These are phyloP conservation scores for Cloeon dipterum DNA, from an alignment of 2,888 invertebrate genomes.

Conservation along the genomic window DNA sequence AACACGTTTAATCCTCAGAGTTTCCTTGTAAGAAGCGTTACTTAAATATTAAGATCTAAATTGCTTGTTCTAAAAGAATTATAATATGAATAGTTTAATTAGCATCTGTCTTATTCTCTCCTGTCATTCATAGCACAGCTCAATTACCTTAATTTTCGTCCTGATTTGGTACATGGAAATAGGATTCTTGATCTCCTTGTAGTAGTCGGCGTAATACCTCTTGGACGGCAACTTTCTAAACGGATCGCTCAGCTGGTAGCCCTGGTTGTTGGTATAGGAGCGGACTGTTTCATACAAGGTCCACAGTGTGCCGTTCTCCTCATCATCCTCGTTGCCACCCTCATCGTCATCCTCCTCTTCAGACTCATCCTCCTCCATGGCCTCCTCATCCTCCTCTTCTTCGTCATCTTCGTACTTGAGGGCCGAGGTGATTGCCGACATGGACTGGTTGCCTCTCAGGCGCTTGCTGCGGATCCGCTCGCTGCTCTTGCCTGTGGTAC, in stretches of 20 bases:
- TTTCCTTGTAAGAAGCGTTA: too few species aligned
- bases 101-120: too few species aligned
- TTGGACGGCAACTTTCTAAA: constrained; percentile 83
- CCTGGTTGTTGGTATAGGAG: constrained; percentile 21
- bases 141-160: constrained; percentile 40
- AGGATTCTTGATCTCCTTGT: constrained; percentile 87
- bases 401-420: constrained; percentile 36
- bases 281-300: constrained; percentile 65
- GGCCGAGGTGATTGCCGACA: constrained; percentile 34
- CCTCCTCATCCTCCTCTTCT: constrained; percentile 32
- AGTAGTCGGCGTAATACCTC: constrained; percentile 88
- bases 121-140: too few species aligned
- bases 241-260: constrained; percentile 70
- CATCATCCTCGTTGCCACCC: constrained; percentile 23
- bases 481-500: constrained; percentile 33
- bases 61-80: background rate
- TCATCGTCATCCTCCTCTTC: constrained; percentile 38
- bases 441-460: constrained; percentile 22
- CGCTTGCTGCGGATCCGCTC: constrained; percentile 32
- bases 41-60: constrained; percentile 2
- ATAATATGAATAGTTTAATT: background rate
- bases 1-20: too few species aligned
- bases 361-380: constrained; percentile 16
- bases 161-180: constrained; percentile 82
- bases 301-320: constrained; percentile 62